These are phyloP conservation scores for Gymnogyps californianus DNA, from an alignment of 2,113 vertebrate species.

Conservation along the genomic window DNA sequence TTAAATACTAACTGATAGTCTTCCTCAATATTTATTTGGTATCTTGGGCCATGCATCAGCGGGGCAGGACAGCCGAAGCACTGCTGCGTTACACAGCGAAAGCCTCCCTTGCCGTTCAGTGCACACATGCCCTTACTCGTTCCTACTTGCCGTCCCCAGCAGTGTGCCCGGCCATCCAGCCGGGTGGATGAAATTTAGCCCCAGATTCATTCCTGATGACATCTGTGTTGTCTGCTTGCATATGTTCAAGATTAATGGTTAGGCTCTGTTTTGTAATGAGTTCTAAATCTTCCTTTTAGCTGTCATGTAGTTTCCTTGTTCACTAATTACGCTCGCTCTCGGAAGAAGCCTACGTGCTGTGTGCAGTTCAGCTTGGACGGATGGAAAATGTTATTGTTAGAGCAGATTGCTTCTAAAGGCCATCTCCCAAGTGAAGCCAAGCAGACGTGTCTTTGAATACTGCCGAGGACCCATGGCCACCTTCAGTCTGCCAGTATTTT, in stretches of 20 bases:
- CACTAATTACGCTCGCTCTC: neutral
- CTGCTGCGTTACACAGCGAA: neutral
- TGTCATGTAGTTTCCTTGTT: neutral
- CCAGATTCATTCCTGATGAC: neutral
- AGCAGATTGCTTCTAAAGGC: neutral
- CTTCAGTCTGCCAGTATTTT: neutral
- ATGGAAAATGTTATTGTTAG: neutral
- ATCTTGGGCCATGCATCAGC: neutral
- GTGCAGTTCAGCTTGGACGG: neutral
- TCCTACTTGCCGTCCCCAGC: neutral
- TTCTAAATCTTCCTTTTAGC: neutral
- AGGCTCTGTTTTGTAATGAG: neutral
- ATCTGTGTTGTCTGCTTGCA: neutral
- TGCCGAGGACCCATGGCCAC: fast-evolving
- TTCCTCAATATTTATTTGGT: neutral
- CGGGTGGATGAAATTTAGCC: neutral
- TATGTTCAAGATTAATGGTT: neutral
- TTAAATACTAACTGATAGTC: neutral
- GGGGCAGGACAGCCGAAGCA: neutral
- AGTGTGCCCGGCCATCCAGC: neutral
- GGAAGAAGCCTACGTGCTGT: neutral
- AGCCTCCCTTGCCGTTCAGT: neutral
- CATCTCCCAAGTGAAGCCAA: neutral
- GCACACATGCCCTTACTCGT: neutral
- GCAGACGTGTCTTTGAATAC: neutral